Base-by-base conservation (phyloP, 2,113 vertebrate species). In the Etheostoma spectabile region DNA sequence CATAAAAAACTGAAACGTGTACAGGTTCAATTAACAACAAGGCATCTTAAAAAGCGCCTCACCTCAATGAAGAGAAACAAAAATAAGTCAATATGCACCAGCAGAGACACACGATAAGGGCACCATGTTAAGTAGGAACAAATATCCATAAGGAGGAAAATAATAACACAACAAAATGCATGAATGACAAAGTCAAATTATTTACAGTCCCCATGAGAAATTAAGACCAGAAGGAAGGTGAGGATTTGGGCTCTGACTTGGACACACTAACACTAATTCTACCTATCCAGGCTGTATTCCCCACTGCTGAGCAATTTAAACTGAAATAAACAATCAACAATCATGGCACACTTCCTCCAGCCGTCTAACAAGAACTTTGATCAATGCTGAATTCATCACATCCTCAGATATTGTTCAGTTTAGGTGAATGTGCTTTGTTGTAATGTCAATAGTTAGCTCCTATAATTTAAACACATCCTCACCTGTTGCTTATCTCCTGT, bases 311-410 rank as follows among this genome's bases (percentile, higher is more conserved):
- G 65, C 83, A 86, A 86, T 91, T 90, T 88, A 80, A 56, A 74
- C 53, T 74, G 38, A 10, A 84, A 73, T 81, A 80, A 87, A 86
- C 85, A 89, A 87, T 80, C 79, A 89, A 62, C 85, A 65, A 42
- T 38, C 77, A 61, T 42, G 2, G 53, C 79, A 48, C 68, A 62
- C 72, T 68, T 63, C 78, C 69, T 74, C 55, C 69, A 45, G 38
- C 51, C 14, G 59, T 57, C 49, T 48, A 49, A 79, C 56, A 33
- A 80, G 65, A 67, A 18, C 21, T 74, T 46, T 4, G 48, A 77
- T 86, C 89, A 48, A 90, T 86, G 76, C 70, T 22, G 75, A 77
- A 87, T 82, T 86, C 82, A 78, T 74, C 86, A 85, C 70, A 86
- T 78, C 67, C 73, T 73, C 79, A 77, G 63, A 66, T 56, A 63